Conservation (phyloP, 2,888 invertebrate species). For the Chromoteleia sp. region DNA sequence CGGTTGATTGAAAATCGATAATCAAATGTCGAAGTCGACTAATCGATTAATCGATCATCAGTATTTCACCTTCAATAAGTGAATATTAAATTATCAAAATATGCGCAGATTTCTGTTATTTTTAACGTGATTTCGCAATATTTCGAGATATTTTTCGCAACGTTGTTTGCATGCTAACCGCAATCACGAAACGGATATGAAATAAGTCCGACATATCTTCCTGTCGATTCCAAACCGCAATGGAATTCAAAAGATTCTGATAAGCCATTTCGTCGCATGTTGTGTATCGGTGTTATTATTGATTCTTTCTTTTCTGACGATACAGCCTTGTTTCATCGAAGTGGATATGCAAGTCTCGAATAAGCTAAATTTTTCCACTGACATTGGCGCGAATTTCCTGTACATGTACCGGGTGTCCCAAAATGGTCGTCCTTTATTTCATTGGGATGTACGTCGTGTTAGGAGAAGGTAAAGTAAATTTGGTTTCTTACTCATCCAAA, state of each 20-base stretch:
- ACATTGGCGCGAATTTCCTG: conserved; percentile 8
- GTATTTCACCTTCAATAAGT: not conserved
- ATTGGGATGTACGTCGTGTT: not conserved
- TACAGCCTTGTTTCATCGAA: conserved; percentile 38
- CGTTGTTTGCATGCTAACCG: conserved; percentile 42
- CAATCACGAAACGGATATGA: conserved; percentile 55
- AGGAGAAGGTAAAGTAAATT: no score
- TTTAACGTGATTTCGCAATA: not conserved
- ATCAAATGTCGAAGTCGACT: no score
- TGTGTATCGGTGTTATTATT: conserved; percentile 49
- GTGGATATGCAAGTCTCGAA: conserved; percentile 36
- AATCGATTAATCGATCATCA: not conserved
- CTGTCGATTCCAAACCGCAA: conserved; percentile 60
- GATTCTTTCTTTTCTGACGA: conserved; percentile 42
- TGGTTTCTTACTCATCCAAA: no score
- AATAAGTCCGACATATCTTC: conserved; percentile 58
- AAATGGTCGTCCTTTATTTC: conserved; percentile 13
- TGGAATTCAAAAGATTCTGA: conserved; percentile 66
- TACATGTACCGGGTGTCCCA: not conserved
- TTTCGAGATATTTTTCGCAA: conserved; percentile 18
- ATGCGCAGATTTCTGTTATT: not conserved
- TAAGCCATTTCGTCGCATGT: conserved; percentile 57
- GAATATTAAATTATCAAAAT: no score
- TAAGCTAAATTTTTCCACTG: conserved; percentile 28
- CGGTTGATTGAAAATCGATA: no score